These are phyloP conservation scores for Allophyes oxyacanthae DNA, from an alignment of 2,888 invertebrate species.

Conservation along the genomic window DNA sequence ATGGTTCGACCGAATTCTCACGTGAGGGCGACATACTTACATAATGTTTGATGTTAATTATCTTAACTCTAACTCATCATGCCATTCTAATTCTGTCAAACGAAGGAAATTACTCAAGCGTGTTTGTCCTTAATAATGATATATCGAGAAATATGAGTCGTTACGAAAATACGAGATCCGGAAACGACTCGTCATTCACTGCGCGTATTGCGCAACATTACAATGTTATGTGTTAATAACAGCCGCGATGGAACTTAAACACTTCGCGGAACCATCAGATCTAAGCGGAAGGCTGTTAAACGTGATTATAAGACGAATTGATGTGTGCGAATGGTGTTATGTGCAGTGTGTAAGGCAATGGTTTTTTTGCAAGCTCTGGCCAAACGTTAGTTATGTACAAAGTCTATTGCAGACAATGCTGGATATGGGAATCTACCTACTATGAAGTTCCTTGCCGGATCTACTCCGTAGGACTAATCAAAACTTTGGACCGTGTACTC, in stretches of 20 bases:
- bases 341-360: background rate
- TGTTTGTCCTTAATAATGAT: slow-evolving; percentile 53
- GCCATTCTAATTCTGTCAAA: slow-evolving; percentile 4
- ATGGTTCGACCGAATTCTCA: no score
- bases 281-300: slow-evolving; percentile 61
- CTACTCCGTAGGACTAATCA: no score
- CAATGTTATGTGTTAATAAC: slow-evolving; percentile 59
- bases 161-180: slow-evolving; percentile 55
- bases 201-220: slow-evolving; percentile 49
- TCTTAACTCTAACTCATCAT: background rate
- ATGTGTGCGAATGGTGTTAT: slow-evolving; percentile 9
- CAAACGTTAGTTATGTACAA: no score
- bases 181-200: slow-evolving; percentile 57
- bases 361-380: no score
- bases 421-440: no score
- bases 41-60: no score
- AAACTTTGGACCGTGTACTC: no score
- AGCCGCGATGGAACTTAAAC: slow-evolving; percentile 39
- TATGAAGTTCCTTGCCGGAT: no score
- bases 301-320: slow-evolving; percentile 41
- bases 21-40: no score
- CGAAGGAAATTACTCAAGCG: slow-evolving; percentile 49
- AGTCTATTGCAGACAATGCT: no score
- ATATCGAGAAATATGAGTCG: slow-evolving; percentile 50
- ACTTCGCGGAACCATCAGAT: slow-evolving; percentile 61